Base-by-base conservation (phyloP, 1,140 invertebrate species). In the Daktulosphaira vitifoliae region DNA sequence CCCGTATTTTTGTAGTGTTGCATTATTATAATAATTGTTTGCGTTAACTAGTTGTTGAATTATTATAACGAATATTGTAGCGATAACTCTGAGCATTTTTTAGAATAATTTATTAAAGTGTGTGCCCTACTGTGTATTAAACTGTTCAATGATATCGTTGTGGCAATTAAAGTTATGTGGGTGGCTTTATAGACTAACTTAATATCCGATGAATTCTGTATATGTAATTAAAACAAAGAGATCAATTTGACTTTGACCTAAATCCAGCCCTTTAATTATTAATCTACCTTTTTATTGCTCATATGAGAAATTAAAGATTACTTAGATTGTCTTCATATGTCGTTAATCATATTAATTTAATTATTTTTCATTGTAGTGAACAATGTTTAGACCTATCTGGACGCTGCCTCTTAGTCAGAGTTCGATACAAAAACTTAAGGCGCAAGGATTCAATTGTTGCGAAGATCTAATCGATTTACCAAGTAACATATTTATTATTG, bases 191-290 rank as follows among this genome's bases (percentile, higher is more conserved):
- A 59, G 39, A 59, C 25, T 37, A 4, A 6, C 16, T 44, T 46
- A 42, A 13, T 20, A 44, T 23, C 23, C n/a, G 38, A 23, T 25
- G 15, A 26, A 44, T 26, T 20, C 39, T 59, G 54, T 39, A 5
- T 5, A 46, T 42, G 54, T 59, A 59, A 59, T 59, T 59, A 59
- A 54, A 39, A 39, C 11, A 22, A 44, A 16, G 13, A 6, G 25
- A 59, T 44, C 37, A 9, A 44, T 44, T 59, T 5, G 54, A 42
- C 54, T 59, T 44, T 59, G 54, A 59, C 54, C 54, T n/a, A 59
- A 42, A 33, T 33, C 29, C 5, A 11, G 29, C 5, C 29, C 29
- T 33, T 33, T 11, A 5, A 6, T 11, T 33, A 33, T 33, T 11
- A 33, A 33, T 33, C 11, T 33, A 33, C 29, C 29, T 33, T 33